phyloP scores from a whole-genome alignment of 1,140 invertebrate species.

The Drosophila yakuba region DNA sequence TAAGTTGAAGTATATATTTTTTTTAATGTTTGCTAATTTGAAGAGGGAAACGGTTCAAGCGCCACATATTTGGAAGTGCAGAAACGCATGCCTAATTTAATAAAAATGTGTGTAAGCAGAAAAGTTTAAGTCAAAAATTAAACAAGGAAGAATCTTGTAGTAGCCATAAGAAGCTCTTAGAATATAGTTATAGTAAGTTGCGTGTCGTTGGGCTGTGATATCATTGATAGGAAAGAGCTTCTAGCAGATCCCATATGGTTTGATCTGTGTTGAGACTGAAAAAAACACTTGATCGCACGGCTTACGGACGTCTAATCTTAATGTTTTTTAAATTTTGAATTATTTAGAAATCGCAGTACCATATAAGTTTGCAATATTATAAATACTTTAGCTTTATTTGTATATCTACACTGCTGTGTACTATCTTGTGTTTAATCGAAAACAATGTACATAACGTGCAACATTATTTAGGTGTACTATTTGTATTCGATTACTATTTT shows the following conservation, averaged over 20 bases:
- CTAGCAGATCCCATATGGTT: conserved; percentile 17
- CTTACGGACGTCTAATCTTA: not conserved
- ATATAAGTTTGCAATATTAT: conserved; percentile 64
- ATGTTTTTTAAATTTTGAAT: conserved; percentile 10
- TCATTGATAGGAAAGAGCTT: conserved; percentile 8
- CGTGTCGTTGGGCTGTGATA: conserved; percentile 51
- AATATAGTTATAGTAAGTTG: conserved; percentile 3
- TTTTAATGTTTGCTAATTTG: conserved; percentile 52
- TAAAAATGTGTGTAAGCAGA: conserved; percentile 6
- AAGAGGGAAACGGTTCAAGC: conserved; percentile 43
- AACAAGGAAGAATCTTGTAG: conserved; percentile 25
- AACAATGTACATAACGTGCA: conserved; percentile 35
- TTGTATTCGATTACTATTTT: not conserved
- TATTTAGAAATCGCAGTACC: conserved; percentile 25
- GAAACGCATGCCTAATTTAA: not conserved
- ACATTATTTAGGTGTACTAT: conserved; percentile 9
- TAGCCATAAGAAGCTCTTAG: conserved; percentile 20
- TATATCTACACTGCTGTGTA: conserved; percentile 18
- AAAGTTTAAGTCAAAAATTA: not conserved
- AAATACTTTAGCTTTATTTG: conserved; percentile 37
- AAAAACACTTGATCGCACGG: not conserved
- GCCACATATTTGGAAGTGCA: conserved; percentile 46
- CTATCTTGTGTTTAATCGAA: conserved; percentile 27
- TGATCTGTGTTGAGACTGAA: conserved; percentile 23
- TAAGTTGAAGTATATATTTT: conserved; percentile 4